phyloP scores from a whole-genome alignment of 2,797 vertebrate genomes.

The Acomys russatus region DNA sequence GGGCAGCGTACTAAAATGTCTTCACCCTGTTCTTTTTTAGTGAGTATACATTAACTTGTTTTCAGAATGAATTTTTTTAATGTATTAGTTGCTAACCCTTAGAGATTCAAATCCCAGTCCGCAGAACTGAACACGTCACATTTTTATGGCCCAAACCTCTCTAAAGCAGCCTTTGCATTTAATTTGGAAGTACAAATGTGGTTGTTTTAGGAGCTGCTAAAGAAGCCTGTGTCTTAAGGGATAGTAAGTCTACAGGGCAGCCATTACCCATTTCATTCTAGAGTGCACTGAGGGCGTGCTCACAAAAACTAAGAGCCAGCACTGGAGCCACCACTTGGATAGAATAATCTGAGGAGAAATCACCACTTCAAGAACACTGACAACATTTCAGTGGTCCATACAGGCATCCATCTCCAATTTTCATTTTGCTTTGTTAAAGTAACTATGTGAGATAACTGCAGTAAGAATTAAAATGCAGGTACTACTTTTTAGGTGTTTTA shows the following conservation, averaged over 20 bases:
- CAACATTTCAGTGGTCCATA: not conserved
- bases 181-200: not conserved
- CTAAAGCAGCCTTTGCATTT: not conserved
- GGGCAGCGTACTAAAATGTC: slow-evolving; percentile 92
- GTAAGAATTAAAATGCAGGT: not conserved
- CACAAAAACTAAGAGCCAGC: slow-evolving; percentile 19
- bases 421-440: slow-evolving; percentile 19
- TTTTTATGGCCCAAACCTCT: not conserved
- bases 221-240: not conserved
- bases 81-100: slow-evolving; percentile 4
- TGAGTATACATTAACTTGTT: slow-evolving; percentile 82
- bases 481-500: not conserved
- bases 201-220: not conserved
- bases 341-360: slow-evolving; percentile 30
- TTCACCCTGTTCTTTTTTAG: slow-evolving; percentile 88
- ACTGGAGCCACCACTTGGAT: not conserved
- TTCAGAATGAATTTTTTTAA: slow-evolving; percentile 76
- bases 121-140: not conserved
- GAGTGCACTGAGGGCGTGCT: not conserved
- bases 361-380: not conserved
- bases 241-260: not conserved
- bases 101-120: not conserved
- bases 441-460: slow-evolving; percentile 35
- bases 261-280: not conserved
- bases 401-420: not conserved